phyloP scores from a whole-genome alignment of 2,113 vertebrate species.

The Tupaia chinensis region DNA sequence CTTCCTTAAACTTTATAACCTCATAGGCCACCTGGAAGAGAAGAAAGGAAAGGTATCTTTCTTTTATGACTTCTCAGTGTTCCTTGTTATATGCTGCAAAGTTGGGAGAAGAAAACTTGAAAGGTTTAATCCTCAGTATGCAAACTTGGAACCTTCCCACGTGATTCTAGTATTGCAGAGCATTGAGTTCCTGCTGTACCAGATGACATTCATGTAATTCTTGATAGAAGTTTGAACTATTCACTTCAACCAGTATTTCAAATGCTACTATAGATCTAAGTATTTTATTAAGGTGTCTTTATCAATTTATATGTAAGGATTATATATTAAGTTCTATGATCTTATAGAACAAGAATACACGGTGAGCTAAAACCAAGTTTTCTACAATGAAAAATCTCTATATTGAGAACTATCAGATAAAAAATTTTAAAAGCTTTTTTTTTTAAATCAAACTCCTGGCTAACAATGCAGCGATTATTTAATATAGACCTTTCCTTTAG shows the following conservation, averaged over 20 bases:
- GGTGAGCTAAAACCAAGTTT: background rate
- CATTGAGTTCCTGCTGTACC: no score
- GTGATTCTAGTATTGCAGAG: no score
- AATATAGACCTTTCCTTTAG: background rate
- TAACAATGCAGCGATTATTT: background rate
- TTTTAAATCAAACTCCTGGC: background rate
- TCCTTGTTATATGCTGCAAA: accelerated
- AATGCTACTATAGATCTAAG: background rate
- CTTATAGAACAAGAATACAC: background rate
- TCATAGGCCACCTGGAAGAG: background rate
- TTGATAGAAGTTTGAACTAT: background rate
- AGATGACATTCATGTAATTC: background rate
- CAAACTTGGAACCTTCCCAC: no score
- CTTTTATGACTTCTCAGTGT: background rate
- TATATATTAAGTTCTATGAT: background rate
- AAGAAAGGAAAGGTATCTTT: background rate
- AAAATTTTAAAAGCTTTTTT: background rate
- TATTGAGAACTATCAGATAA: background rate
- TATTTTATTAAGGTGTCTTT: background rate
- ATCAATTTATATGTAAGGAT: background rate
- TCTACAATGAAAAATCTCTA: background rate
- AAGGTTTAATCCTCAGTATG: background rate
- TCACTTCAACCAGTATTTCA: background rate
- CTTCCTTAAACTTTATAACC: background rate
- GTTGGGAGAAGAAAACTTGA: background rate